Evolutionary conservation across 2,888 invertebrate species (phyloP), one percentile per base, ranked within the genome.

Genomic region (Falcaria lacertinaria): DNA sequence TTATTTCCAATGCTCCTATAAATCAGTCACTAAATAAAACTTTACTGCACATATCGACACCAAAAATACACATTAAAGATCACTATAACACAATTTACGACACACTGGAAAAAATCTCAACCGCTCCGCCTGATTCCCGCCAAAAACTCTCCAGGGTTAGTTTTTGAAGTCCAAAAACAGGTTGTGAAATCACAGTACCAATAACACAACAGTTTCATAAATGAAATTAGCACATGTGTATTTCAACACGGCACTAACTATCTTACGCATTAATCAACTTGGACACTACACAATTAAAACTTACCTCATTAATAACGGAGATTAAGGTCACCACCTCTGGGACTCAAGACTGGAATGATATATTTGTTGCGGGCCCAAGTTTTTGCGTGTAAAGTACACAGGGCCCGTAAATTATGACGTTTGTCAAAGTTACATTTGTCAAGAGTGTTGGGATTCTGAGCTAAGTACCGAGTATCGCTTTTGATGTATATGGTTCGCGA

Each of bases 231-330:
- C 28, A 11, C 28, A 7, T 11, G 28, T 11, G 11, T 28, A 11
- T 7, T 11, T 28, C 11, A 28, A 11, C 8, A 28, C 11, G 11
- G 8, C 28, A 11, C 11, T 11, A 11, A 28, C 28, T 11, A 7
- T 11, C 7, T 11, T 4, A 7, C 28, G 11, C 28, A 7, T 28
- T 28, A 22, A 7, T 11, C 3, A 28, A 28, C 28, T 28, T 28
- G 28, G 28, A 28, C 28, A 28, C 11, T 43, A 58, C 54, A 78
- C 77, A 80, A 79, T 80, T 79, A 80, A 78, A 80, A 80, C 77
- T 80, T 80, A 67, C 51, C 72, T 76, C 78, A 77, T 80, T 80
- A 78, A 79, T 80, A 80, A 78, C 70, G 50, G 64, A 71, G 75
- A 76, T 77, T 72, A 69, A 68, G 75, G 76, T 69, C 64, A 66